These are phyloP conservation scores for Phenacoccus solenopsis DNA, from an alignment of 1,140 invertebrate genomes.

Conservation along the genomic window DNA sequence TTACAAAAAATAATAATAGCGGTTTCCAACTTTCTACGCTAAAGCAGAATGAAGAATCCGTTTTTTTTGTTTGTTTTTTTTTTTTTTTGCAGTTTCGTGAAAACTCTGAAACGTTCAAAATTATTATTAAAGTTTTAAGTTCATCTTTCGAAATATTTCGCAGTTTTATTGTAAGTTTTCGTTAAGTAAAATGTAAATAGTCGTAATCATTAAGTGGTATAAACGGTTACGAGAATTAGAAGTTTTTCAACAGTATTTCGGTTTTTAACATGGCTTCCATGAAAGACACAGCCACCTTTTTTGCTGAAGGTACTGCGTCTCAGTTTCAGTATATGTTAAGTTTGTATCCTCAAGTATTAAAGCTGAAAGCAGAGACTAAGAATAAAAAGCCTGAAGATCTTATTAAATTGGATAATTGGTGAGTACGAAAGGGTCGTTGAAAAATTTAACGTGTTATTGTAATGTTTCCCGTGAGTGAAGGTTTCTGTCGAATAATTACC, in stretches of 20 bases:
- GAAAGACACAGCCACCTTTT: constrained; percentile 80
- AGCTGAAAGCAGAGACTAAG: constrained; percentile 72
- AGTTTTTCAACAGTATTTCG: constrained; percentile 1
- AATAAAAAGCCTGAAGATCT: constrained; percentile 84
- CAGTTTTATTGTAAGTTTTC: no score
- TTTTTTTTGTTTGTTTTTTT: no score
- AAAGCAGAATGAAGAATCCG: not conserved
- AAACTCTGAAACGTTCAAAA: no score
- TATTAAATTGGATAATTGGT: constrained; percentile 86
- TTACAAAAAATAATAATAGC: constrained; percentile 3
- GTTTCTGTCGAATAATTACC: no score
- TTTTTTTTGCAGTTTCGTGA: no score
- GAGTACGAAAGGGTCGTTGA: constrained; percentile 42
- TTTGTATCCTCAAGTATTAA: constrained; percentile 74
- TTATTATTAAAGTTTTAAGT: no score
- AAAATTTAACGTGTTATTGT: no score
- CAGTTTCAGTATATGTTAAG: constrained; percentile 79
- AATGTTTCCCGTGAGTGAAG: not conserved
- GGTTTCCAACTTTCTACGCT: not conserved
- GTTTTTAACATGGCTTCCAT: constrained; percentile 52
- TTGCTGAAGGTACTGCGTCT: constrained; percentile 67
- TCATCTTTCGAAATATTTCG: no score
- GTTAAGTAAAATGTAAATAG: constrained; percentile 7
- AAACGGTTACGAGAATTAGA: not conserved
- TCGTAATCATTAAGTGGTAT: not conserved